Evolutionary conservation across 2,888 invertebrate genomes (phyloP), one percentile per base, ranked within the genome.

Genomic region (Candidula unifasciata): DNA sequence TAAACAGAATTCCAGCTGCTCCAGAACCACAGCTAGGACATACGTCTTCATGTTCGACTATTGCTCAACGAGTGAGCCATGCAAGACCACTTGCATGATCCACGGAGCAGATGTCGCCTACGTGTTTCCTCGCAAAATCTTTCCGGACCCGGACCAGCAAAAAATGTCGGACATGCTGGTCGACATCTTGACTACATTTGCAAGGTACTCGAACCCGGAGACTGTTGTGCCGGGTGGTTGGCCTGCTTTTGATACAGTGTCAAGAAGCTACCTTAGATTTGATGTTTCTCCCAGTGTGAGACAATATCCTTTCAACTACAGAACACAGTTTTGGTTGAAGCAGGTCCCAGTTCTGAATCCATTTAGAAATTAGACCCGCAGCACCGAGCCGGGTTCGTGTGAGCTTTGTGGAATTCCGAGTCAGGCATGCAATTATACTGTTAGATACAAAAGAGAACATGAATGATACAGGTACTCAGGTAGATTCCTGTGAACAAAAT

Each of bases 21-120:
- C 57, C 2, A 69, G 3, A 52, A 68, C 71, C 0, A 24, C 71
- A n/a, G 16, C 80, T n/a, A 79, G 52, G n/a, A 33, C 52, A 1
- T 84, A 71, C 44, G 27, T 84, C 27, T 84, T 73, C 74, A 44
- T 64, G 30, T 84, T 84, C 27, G 80, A 84, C 73, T 84, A 84
- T 27, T 84, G 84, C 52, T 80, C 84, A 35, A 1, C 24, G 18
- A 37, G 18, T 18, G 66, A 66, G 18, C 33, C n/a, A 13, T 78
- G 64, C 27, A 21, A 16, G 0, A 13, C 54, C 5, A 35, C 79
- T 1, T 84, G 84, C 52, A 73, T 84, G 73, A 27, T 21, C 0
- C 84, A 84, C 21, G 84, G 84, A 44, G 10, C n/a, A 0, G 73
- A 80, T 13, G 37, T 84, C 21, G 71, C 74, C 0, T 84, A 30